These are phyloP conservation scores for Zeuzera pyrina DNA, from an alignment of 2,888 invertebrate species.

Conservation along the genomic window DNA sequence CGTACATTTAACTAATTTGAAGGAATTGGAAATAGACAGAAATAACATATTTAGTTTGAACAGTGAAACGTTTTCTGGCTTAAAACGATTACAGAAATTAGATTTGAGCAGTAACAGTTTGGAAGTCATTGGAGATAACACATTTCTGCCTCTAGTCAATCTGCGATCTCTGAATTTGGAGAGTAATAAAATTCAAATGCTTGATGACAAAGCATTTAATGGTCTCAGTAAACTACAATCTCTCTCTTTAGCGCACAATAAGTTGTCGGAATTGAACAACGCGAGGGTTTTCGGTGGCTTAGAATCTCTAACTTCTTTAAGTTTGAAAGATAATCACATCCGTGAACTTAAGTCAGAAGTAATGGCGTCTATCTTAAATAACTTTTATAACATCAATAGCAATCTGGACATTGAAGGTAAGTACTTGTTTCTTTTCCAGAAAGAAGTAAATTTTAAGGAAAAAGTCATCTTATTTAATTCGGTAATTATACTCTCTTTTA, in stretches of 20 bases:
- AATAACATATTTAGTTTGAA: constrained; percentile 82
- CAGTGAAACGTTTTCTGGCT: constrained; percentile 82
- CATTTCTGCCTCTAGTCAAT: constrained; percentile 67
- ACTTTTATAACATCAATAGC: constrained; percentile 37
- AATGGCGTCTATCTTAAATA: constrained; percentile 43
- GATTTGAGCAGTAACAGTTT: constrained; percentile 82
- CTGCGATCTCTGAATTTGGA: constrained; percentile 45
- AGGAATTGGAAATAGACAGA: constrained; percentile 83
- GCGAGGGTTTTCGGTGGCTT: constrained; percentile 41
- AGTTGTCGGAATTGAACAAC: constrained; percentile 39
- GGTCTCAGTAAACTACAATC: constrained; percentile 39
- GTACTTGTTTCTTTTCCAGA: neutral
- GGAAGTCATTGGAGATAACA: constrained; percentile 83
- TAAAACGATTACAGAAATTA: constrained; percentile 77
- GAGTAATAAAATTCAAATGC: constrained; percentile 58
- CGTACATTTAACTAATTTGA: constrained; percentile 76
- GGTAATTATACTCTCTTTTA: neutral
- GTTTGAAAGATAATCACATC: constrained; percentile 47
- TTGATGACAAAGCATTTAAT: constrained; percentile 55
- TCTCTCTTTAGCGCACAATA: constrained; percentile 48
- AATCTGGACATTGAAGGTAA: constrained; percentile 55
- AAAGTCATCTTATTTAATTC: neutral
- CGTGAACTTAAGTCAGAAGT: constrained; percentile 36
- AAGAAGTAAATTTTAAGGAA: neutral
- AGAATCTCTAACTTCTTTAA: constrained; percentile 33